Evolutionary conservation across 2,888 invertebrate genomes (phyloP).

Genomic region (Eudemis profundana): DNA sequence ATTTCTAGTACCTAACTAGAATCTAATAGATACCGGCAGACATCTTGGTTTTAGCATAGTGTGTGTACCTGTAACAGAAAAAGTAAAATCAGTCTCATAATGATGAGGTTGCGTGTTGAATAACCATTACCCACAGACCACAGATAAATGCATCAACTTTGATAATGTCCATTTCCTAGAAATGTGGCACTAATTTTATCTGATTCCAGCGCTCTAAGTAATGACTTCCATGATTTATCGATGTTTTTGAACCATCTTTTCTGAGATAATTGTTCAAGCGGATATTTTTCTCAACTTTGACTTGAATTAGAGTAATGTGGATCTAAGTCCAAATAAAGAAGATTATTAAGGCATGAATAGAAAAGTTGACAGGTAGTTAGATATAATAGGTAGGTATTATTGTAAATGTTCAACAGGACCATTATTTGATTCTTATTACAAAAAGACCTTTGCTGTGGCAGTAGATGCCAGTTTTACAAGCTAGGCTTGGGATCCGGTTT

Average conservation of each 20-base stretch:
- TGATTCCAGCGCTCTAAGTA: constrained; percentile 10
- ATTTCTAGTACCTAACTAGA: too few species aligned
- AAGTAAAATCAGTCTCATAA: constrained; percentile 29
- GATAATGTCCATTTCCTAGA: constrained; percentile 27
- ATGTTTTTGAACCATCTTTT: constrained; percentile 16
- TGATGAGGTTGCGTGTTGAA: constrained; percentile 24
- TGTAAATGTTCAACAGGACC: too few species aligned
- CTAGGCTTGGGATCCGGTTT: background rate
- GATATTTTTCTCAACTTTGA: constrained; percentile 7
- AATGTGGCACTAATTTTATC: constrained; percentile 20
- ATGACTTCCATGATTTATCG: constrained; percentile 20
- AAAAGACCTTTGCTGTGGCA: too few species aligned
- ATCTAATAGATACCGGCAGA: constrained; percentile 14
- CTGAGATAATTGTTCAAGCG: background rate
- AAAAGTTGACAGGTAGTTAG: too few species aligned
- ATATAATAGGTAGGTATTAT: too few species aligned
- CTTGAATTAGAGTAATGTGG: too few species aligned
- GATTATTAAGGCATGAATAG: too few species aligned
- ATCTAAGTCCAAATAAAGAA: too few species aligned
- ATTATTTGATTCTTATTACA: too few species aligned
- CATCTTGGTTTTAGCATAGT: constrained; percentile 12
- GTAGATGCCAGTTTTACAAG: background rate
- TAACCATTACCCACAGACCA: constrained; percentile 22
- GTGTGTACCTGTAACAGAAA: constrained; percentile 33
- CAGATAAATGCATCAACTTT: constrained; percentile 22